These are phyloP conservation scores for Ceyx melanurus DNA, from an alignment of 2,113 vertebrate species.

Conservation along the genomic window DNA sequence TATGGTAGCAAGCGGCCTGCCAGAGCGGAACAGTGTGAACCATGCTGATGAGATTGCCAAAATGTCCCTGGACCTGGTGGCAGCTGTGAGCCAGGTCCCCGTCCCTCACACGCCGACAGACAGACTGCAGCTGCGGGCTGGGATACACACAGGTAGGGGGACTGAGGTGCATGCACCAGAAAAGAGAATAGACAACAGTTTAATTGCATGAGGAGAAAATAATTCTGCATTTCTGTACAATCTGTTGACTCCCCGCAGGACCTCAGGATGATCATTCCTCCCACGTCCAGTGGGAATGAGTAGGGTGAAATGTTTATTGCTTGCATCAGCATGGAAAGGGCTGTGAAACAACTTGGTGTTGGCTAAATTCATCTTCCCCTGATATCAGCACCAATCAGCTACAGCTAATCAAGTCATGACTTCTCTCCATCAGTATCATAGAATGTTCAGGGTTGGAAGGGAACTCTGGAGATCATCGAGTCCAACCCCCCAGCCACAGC, in stretches of 20 bases:
- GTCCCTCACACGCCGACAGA: constrained; percentile 83
- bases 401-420: neutral
- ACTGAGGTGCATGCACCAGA: neutral
- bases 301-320: neutral
- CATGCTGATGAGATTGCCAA: constrained; percentile 87
- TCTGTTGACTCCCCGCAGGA: neutral
- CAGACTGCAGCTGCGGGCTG: constrained; percentile 84
- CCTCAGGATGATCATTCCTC: neutral
- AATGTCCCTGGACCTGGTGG: constrained; percentile 89
- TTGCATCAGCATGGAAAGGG: neutral
- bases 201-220: neutral
- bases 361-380: neutral
- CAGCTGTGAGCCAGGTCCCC: constrained; percentile 83
- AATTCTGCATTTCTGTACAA: accelerated
- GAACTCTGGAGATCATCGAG: no score
- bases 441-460: no score
- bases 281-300: neutral
- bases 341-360: neutral
- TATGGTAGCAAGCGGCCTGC: constrained; percentile 90
- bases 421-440: neutral
- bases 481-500: no score
- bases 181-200: accelerated
- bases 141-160: constrained; percentile 85
- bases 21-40: constrained; percentile 82
- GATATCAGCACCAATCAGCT: neutral